Base-by-base conservation (phyloP, 1,140 invertebrate species). In the Habropoda laboriosa region DNA sequence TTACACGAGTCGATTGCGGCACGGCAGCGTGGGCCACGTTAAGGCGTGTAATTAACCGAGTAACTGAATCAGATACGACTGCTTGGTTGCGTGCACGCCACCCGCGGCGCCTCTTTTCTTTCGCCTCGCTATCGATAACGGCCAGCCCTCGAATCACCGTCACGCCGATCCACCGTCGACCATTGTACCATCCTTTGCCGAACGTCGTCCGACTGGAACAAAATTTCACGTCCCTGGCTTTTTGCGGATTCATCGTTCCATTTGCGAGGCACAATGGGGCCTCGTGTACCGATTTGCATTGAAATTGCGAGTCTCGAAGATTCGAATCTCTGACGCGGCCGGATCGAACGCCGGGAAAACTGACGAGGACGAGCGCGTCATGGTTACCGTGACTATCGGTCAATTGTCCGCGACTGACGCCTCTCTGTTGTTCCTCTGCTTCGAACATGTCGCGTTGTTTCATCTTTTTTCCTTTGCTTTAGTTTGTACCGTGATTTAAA, bases 61-160 rank as follows among this genome's bases (percentile, higher is more conserved):
- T 92, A 92, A 92, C 90, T 91, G 90, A 92, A 91, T 92, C 90
- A 91, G 90, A 92, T 90, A 91, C 85, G 89, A 91, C 83, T 85
- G 86, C 84, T 90, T 82, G 88, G 85, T 84, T 89, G 89, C 80
- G 83, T 66, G 57, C 47, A 73, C 68, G 63, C 87, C 89, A 76
- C 87, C 87, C 85, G 86, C 80, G 81, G 86, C 60, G 74, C 71
- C 81, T 77, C 87, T 87, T 86, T 72, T 63, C 38, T 12, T 8
- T 24, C 27, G 70, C 68, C 68, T 57, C 66, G 75, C 80, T 87
- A 89, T 89, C 87, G 82, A 83, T 85, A 86, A 84, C 81, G 35
- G 12, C 6, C 12, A 32, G 51, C 42, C 30, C 47, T 35, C 67
- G 68, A 79, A 78, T 75, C 73, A 85, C 27, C 74, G 60, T 76